Percentiles rank a stretch among this genome's conserved stretches.
These are phyloP conservation scores for Odontocerum albicorne DNA, from an alignment of 2,888 invertebrate genomes.

Conservation along the genomic window DNA sequence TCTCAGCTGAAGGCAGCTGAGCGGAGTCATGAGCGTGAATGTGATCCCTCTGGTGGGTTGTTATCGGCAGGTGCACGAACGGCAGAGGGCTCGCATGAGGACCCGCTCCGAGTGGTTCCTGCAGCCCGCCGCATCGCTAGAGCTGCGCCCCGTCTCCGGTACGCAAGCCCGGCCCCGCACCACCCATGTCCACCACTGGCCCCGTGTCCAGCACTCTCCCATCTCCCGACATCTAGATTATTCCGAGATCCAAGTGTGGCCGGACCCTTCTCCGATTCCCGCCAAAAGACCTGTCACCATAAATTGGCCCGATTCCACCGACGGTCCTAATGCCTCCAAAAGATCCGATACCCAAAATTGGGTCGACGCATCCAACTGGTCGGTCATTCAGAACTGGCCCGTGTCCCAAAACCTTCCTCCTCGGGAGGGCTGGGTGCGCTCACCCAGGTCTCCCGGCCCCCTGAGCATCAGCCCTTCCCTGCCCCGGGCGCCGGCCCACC, in stretches of 20 bases:
- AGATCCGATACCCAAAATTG: background rate
- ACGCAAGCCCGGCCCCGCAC: constrained; percentile 40
- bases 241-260: constrained; percentile 1
- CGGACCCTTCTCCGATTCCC: background rate
- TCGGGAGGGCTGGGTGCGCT: no score
- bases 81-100: constrained; percentile 95
- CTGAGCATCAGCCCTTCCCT: constrained; percentile 36
- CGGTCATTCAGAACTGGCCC: constrained; percentile 3
- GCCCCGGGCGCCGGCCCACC: constrained; percentile 41
- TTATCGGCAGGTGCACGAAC: constrained; percentile 80
- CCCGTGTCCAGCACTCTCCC: constrained; percentile 38
- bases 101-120: constrained; percentile 98
- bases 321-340: background rate
- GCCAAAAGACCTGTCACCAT: background rate
- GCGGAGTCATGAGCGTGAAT: no score
- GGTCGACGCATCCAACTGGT: constrained; percentile 3
- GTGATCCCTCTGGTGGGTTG: constrained; percentile 32
- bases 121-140: constrained; percentile 65
- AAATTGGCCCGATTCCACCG: constrained; percentile 1
- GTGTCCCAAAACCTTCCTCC: constrained; percentile 93
- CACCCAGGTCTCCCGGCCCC: constrained; percentile 62
- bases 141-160: constrained; percentile 48
- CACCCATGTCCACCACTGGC: constrained; percentile 38
- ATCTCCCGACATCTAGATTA: constrained; percentile 4
- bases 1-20: no score